A percentile compares a stretch with the other conserved stretches of the same genome.
phyloP scores from a whole-genome alignment of 2,888 invertebrate species.

The Trissoscelio sp. region DNA sequence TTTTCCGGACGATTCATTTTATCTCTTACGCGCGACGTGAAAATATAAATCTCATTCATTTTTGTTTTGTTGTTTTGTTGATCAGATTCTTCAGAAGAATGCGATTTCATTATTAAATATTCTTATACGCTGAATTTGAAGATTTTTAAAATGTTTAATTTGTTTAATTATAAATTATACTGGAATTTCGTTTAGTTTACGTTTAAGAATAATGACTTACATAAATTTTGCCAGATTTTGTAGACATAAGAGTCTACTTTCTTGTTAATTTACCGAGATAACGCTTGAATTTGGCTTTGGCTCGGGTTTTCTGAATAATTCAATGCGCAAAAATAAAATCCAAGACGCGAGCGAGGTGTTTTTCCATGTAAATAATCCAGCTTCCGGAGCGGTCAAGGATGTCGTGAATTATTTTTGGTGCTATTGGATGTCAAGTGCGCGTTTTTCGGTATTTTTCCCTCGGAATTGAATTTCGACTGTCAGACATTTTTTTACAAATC shows the following conservation, averaged over 20 bases:
- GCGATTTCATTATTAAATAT: neutral
- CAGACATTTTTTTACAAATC: neutral
- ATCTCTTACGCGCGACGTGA: conserved; percentile 9
- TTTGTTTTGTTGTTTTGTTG: conserved; percentile 1
- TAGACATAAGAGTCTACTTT: neutral
- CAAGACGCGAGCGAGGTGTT: conserved; percentile 11
- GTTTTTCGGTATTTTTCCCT: conserved; percentile 14
- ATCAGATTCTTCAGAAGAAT: neutral
- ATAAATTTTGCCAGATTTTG: too few relatives aligned
- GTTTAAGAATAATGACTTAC: too few relatives aligned
- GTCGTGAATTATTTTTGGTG: conserved; percentile 51
- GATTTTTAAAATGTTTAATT: too few relatives aligned
- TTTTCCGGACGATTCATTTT: conserved; percentile 40
- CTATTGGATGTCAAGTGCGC: conserved; percentile 46
- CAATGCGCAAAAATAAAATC: conserved; percentile 28
- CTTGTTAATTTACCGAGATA: neutral
- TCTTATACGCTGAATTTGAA: neutral
- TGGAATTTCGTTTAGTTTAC: too few relatives aligned
- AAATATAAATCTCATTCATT: conserved; percentile 32
- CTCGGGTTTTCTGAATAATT: conserved; percentile 15
- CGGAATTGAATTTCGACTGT: conserved; percentile 1
- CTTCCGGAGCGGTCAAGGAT: conserved; percentile 45
- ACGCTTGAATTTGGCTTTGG: neutral
- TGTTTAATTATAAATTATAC: too few relatives aligned
- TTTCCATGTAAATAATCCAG: conserved; percentile 43